Percentiles rank a stretch among this genome's conserved stretches.
phyloP scores from a whole-genome alignment of 2,797 vertebrate genomes.

The Cynodonichthys magdalenae region DNA sequence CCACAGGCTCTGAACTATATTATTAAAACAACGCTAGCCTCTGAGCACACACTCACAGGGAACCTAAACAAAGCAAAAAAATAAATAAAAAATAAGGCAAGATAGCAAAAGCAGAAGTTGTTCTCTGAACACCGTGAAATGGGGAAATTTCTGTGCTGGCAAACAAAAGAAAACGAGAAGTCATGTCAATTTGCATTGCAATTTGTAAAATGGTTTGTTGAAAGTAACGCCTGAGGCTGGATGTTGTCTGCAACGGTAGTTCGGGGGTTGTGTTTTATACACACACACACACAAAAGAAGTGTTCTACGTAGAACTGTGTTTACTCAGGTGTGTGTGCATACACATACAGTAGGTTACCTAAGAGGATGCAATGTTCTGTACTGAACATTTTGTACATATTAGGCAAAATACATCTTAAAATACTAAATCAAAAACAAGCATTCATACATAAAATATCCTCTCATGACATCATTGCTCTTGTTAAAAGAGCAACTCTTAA shows the following conservation, averaged over 20 bases:
- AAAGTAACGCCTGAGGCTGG: constrained; percentile 45
- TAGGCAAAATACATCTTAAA: neutral
- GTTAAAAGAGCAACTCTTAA: neutral
- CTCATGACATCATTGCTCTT: constrained; percentile 1
- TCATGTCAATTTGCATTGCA: constrained; percentile 60
- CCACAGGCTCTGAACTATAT: constrained; percentile 31
- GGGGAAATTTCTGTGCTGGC: constrained; percentile 57
- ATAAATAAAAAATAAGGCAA: constrained; percentile 29
- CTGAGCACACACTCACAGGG: constrained; percentile 35
- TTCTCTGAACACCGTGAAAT: constrained; percentile 31
- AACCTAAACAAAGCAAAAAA: constrained; percentile 44
- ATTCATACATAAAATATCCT: constrained; percentile 4
- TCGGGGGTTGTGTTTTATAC: constrained; percentile 39
- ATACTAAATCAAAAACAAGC: neutral
- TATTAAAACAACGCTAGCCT: constrained; percentile 42
- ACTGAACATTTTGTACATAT: neutral
- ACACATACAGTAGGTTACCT: constrained; percentile 27
- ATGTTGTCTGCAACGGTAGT: constrained; percentile 35
- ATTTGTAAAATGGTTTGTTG: constrained; percentile 44
- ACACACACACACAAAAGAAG: constrained; percentile 44
- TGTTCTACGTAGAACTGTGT: too few relatives aligned
- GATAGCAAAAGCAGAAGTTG: constrained; percentile 71
- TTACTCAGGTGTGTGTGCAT: too few relatives aligned
- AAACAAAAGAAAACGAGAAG: constrained; percentile 75
- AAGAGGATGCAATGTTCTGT: neutral